Conservation (phyloP, 2,888 invertebrate species). For the Ichneumoninae sp. region DNA sequence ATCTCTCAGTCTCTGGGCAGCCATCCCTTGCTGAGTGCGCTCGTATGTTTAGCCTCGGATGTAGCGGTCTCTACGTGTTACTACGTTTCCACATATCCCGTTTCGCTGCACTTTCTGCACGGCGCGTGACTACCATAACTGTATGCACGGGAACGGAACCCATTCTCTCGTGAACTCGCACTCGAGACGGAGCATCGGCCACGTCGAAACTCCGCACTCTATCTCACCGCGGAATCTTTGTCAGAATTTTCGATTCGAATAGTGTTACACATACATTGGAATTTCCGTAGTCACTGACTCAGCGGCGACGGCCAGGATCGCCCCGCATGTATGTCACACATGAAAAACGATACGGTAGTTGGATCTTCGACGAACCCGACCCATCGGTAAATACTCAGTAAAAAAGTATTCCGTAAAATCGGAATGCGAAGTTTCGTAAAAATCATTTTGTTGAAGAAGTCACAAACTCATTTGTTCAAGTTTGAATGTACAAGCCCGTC, state of each 20-base stretch:
- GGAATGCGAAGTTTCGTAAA: no score
- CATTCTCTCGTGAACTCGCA: neutral
- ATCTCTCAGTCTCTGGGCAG: constrained; percentile 40
- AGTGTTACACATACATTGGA: neutral
- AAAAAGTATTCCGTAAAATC: no score
- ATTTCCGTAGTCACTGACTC: neutral
- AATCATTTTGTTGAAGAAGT: no score
- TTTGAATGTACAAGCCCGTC: no score
- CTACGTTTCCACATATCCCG: constrained; percentile 68
- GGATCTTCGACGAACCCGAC: neutral
- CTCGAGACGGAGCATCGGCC: neutral
- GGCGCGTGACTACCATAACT: neutral
- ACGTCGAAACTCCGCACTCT: neutral
- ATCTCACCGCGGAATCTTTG: neutral
- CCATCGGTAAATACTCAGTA: neutral
- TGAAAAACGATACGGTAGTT: neutral
- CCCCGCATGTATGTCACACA: neutral
- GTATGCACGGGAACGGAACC: neutral
- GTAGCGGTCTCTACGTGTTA: constrained; percentile 60
- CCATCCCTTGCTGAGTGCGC: constrained; percentile 77
- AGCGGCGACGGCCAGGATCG: neutral
- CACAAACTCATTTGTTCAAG: no score
- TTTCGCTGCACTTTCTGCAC: constrained; percentile 26
- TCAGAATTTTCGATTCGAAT: constrained; percentile 1
- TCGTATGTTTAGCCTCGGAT: constrained; percentile 74